phyloP scores from a whole-genome alignment of 1,140 invertebrate genomes.

The Trachelipus rathkii region DNA sequence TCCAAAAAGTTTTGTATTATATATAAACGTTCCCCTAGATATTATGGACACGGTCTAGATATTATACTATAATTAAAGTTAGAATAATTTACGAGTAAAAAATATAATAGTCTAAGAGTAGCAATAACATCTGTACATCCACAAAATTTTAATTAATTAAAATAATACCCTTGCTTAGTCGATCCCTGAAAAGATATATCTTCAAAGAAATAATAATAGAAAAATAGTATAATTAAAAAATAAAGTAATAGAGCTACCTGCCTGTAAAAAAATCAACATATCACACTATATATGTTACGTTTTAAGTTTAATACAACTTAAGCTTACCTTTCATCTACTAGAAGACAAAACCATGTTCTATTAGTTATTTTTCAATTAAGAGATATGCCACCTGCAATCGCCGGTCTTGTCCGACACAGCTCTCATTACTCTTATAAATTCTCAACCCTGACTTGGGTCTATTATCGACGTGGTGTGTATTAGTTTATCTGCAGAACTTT shows the following conservation, averaged over 20 bases:
- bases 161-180: background rate
- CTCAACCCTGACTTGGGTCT: slow-evolving; percentile 12
- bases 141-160: no score
- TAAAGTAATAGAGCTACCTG: background rate
- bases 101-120: no score
- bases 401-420: slow-evolving; percentile 83
- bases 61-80: no score
- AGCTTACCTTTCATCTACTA: slow-evolving; percentile 64
- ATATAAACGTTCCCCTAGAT: no score
- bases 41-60: no score
- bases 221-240: background rate
- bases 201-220: background rate
- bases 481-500: no score
- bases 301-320: background rate
- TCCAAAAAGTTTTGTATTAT: no score
- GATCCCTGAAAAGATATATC: background rate
- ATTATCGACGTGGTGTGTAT: background rate
- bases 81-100: no score
- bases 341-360: slow-evolving; percentile 91
- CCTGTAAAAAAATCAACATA: background rate
- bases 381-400: slow-evolving; percentile 82
- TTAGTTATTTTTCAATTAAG: slow-evolving; percentile 85
- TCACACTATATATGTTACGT: background rate
- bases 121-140: no score
- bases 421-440: slow-evolving; percentile 79